Base-by-base conservation (phyloP, 2,797 vertebrate species). In the Amblyraja radiata region DNA sequence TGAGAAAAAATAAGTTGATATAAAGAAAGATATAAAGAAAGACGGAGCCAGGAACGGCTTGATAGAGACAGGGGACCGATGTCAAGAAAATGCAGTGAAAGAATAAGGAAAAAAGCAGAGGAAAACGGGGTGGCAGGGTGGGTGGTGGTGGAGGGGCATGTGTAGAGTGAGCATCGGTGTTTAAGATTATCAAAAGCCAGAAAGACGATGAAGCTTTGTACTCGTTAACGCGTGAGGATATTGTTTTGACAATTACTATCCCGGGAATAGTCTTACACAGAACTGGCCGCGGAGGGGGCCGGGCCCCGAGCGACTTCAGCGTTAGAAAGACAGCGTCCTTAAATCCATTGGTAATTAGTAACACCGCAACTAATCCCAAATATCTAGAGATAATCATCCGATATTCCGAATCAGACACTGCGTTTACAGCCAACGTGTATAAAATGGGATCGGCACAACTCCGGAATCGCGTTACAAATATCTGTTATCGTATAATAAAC, bases 171-270 rank as follows among this genome's bases (percentile, higher is more conserved):
- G 71, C 6, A 73, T 71, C 23, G 16, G 16, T 73, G 18, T 4
- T 21, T 21, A 68, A 73, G 28, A 90, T 90, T 11, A 46, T 74
- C 23, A 46, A 54, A 71, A 10, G 10, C 7, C 46, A 28, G 11
- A 73, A 73, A 91, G 36, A 14, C 28, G 36, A 46, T 54, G 21
- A 28, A 39, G 68, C 32, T 25, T 74, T 92, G 25, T 54, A 76
- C 71, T 92, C 46, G 90, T 92, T 92, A 92, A 58, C 90, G 90
- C 71, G 25, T 28, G 58, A 14, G 54, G 68, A 21, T 74, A 74
- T 92, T 92, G 46, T 54, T 92, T 73, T 92, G 90, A 92, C 90
- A 92, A 54, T 39, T 92, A 32, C 90, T 92, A 14, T 76, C 90
- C 23, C 71, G 90, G 90, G 90, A 92, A 76, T 92, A 74, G 23